Percentiles rank a stretch among this genome's conserved stretches.
Conservation (phyloP, 30 jellyfish, hydroid and myxozoan genomes). For the Aurelia sp. region DNA sequence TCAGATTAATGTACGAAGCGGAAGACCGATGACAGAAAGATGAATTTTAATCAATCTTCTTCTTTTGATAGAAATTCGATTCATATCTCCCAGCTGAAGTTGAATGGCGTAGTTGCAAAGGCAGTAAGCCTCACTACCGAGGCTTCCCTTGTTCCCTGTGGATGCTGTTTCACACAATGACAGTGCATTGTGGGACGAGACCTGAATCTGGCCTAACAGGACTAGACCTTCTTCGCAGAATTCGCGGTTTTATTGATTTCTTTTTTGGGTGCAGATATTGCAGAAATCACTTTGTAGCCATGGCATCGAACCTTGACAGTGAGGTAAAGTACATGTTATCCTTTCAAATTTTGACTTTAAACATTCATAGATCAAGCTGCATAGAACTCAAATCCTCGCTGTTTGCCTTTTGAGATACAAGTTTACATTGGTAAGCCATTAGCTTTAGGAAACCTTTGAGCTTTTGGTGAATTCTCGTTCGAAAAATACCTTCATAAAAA, state of each 20-base stretch:
- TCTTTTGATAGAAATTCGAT: conserved; percentile 64
- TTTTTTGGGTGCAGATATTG: conserved; percentile 93
- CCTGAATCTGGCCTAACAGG: conserved; percentile 70
- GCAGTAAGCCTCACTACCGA: conserved; percentile 86
- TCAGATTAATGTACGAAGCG: no score
- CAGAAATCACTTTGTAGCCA: conserved; percentile 93
- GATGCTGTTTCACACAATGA: conserved; percentile 87
- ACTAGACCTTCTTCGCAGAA: conserved; percentile 58
- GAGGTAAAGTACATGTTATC: conserved; percentile 48
- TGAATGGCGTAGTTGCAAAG: conserved; percentile 92
- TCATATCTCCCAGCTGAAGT: conserved; percentile 82
- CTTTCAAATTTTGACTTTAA: neutral
- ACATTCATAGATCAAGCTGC: no score
- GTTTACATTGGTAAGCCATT: no score
- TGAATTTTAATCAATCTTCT: neutral
- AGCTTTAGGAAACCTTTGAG: no score
- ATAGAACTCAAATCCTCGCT: no score
- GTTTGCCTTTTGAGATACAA: no score
- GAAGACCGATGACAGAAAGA: no score
- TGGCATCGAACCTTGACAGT: conserved; percentile 79
- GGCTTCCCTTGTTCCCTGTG: conserved; percentile 98
- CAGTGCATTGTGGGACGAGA: conserved; percentile 83
- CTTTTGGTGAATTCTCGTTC: no score
- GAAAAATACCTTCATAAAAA: no score
- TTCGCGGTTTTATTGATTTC: conserved; percentile 78